Conservation (phyloP, 1,140 invertebrate genomes). For the Pseudomyrmex sp. region DNA sequence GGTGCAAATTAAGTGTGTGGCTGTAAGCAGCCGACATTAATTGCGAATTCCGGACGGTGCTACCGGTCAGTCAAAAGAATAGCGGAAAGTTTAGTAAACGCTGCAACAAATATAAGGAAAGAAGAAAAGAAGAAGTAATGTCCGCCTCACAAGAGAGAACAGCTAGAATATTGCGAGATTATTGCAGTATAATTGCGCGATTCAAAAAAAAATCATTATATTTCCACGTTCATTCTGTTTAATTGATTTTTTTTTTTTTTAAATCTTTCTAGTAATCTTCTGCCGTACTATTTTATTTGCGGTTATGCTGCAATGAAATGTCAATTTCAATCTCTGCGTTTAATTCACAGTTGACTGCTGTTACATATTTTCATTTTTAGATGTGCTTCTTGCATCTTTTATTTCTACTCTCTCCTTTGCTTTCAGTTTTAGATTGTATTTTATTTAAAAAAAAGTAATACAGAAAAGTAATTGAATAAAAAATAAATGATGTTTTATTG, state of each 20-base stretch:
- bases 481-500: neutral
- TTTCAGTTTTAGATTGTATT: too few species aligned
- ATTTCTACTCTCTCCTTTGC: neutral
- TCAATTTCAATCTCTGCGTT: neutral
- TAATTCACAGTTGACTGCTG: neutral
- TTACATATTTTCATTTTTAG: neutral
- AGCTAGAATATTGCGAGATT: slow-evolving; percentile 47
- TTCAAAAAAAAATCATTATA: too few species aligned
- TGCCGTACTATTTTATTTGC: too few species aligned
- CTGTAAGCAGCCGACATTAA: neutral
- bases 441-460: too few species aligned
- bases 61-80: neutral
- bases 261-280: neutral
- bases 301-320: neutral
- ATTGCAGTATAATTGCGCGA: too few species aligned
- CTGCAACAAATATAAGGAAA: neutral
- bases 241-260: neutral
- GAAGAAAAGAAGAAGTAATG: neutral
- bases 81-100: slow-evolving; percentile 12
- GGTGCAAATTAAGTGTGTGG: too few species aligned
- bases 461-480: neutral
- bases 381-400: neutral
- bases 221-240: neutral
- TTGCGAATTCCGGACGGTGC: slow-evolving; percentile 23
- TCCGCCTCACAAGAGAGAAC: slow-evolving; percentile 30